Base-by-base conservation (phyloP, 2,888 invertebrate species). In the Heliconius ismenius region DNA sequence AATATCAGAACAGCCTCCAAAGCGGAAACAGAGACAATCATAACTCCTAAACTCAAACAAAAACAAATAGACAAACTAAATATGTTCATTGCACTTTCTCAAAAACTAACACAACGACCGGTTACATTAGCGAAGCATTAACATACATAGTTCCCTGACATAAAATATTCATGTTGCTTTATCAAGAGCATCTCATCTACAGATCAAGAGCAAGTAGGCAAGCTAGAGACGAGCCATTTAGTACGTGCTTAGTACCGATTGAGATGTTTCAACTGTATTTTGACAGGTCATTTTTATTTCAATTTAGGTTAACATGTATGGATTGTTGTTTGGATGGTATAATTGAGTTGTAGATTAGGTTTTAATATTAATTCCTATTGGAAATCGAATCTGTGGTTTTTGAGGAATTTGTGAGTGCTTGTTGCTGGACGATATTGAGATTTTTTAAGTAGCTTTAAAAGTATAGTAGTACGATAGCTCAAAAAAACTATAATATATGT, bases 221-320 rank as follows among this genome's bases (percentile, higher is more conserved):
- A 82, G 76, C 78, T 90, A 91, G 90, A 89, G 90, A 91, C 89
- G 84, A 85, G 86, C 86, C 87, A 89, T 91, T 92, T 90, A 90
- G 89, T 87, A 84, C 86, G 84, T 77, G 78, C 74, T 79, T 76
- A 79, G 74, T 78, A 81, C 83, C 86, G 86, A 91, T 91, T 89
- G 90, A 91, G 88, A 84, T 82, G 88, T 90, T 86, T 70, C 75
- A 80, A 81, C 83, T 81, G 83, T 84, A 82, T 85, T 86, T 86
- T 86, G 86, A 84, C 85, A 83, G 84, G 82, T 81, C 79, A 84
- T 85, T 86, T 86, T 86, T 77, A 74, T 88, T 86, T 83, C 82
- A 83, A 86, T 87, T 86, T 86, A 83, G 84, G 86, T 84, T 85
- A 84, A 81, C 80, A 58, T 70, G 69, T 62, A 74, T 36, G 28